Base-by-base conservation (phyloP, 2,797 vertebrate species). In the Gephyroberyx darwinii region DNA sequence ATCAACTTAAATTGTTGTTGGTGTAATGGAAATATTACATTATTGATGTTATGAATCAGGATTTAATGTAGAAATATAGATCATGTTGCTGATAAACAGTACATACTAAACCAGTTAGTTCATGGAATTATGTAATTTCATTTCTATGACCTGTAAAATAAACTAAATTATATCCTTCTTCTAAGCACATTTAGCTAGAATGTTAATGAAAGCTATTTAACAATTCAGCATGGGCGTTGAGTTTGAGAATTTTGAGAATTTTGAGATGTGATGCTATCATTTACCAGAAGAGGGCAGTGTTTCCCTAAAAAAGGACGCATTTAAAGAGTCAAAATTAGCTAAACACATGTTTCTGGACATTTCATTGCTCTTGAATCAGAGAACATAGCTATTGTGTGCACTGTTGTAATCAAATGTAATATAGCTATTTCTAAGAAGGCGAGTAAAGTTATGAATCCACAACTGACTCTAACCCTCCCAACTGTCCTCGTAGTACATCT, bases 281-380 rank as follows among this genome's bases (percentile, higher is more conserved):
- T 19, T 2, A 65, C 88, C 86, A 85, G 58, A 16, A 83, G 90
- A 58, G 79, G 89, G 84, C 84, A 65, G 75, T 70, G 60, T 4
- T 76, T 51, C 22, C 62, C 65, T 54, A 65, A 48, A 31, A 82
- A 73, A 8, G 10, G 48, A 26, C 12, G 22, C 4, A 7, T 59
- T 54, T 41, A 53, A 12, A 22, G 9, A 43, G 19, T 17, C 63
- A 74, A 10, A 17, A 30, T 26, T 20, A 12, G 17, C 33, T 5
- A 12, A 10, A 3, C 4, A 53, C 13, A 14, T 45, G 3, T 60
- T 35, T 41, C 33, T 33, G 8, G 47, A 17, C 0, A 74, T 43
- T 63, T 4, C 13, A 19, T 14, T 20, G 22, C 16, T 39, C 31
- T 47, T 79, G 5, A 58, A 5, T 19, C 19, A 63, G 16, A 71